Base-by-base conservation (phyloP, 1,140 invertebrate species). In the Centruroides vittatus region DNA sequence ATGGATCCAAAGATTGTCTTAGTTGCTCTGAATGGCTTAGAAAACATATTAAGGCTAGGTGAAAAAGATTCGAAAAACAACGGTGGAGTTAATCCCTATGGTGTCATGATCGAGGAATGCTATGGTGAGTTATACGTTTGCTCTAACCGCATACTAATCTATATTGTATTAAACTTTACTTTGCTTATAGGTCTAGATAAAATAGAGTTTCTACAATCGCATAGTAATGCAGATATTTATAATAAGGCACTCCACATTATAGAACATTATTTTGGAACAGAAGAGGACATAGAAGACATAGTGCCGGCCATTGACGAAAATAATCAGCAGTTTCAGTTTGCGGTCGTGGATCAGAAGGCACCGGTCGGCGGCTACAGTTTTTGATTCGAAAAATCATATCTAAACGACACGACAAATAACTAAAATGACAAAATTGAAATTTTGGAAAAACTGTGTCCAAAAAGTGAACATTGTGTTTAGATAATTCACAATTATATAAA, bases 171-270 rank as follows among this genome's bases (percentile, higher is more conserved):
- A 23, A 41, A 41, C 41, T 41, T 41, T 41, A 8, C 8, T 41
- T 6, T 41, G 8, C 8, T 78, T 78, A 34, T 67, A 92, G 93
- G 93, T 69, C 77, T 98, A 68, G 93, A 98, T 70, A 97, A 97
- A 78, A 96, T 98, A 63, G 95, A 98, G 77, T 93, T 89, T 73
- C 78, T 98, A 5, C 95, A 98, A 75, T 91, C 89, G 11, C 93
- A 98, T 73, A 90, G 93, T 73, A 98, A 98, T 71, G 82, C 89
- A 71, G 89, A 96, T 56, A 93, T 98, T 61, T 98, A 98, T 76
- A 86, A 95, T 72, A 93, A 95, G 73, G 89, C 93, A 13, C 94
- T 94, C 71, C 88, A 94, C 70, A 91, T 98, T 62, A 97, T 98
- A 67, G 93, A 98, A 73, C 87, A 86, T 73, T 97, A 89, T 76